phyloP scores from a whole-genome alignment of 2,797 vertebrate species.

The Paramormyrops hopkinsi region DNA sequence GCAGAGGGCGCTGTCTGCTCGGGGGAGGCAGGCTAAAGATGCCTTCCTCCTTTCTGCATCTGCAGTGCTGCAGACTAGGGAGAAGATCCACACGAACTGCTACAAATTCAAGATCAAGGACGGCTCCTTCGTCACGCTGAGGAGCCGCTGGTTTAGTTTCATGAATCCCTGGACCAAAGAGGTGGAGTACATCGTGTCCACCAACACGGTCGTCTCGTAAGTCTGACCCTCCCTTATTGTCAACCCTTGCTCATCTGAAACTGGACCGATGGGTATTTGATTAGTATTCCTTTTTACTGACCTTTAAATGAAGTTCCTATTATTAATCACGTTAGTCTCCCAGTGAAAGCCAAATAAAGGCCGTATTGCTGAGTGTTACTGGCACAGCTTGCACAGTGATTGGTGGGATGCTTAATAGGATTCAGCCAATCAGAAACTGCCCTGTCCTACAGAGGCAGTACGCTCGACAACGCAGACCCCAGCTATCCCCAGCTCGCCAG shows the following conservation, averaged over 20 bases:
- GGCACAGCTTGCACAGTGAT: neutral
- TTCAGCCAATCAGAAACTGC: neutral
- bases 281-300: neutral
- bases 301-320: neutral
- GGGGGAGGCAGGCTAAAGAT: neutral
- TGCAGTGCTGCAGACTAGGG: slow-evolving; percentile 88
- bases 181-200: slow-evolving; percentile 93
- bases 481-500: slow-evolving; percentile 77
- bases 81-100: slow-evolving; percentile 86
- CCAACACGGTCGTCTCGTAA: slow-evolving; percentile 86
- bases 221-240: slow-evolving; percentile 46
- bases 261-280: neutral
- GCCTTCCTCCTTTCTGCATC: slow-evolving; percentile 6
- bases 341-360: neutral
- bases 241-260: neutral
- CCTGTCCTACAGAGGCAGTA: slow-evolving; percentile 65
- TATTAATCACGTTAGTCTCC: neutral
- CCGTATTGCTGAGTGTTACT: neutral
- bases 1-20: neutral
- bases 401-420: neutral
- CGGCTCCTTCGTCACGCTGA: slow-evolving; percentile 83
- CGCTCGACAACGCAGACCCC: slow-evolving; percentile 75
- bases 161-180: slow-evolving; percentile 99
- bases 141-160: slow-evolving; percentile 97
- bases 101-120: slow-evolving; percentile 96